Conservation (phyloP, 2,113 vertebrate species). For the Leptocoma aspasia region DNA sequence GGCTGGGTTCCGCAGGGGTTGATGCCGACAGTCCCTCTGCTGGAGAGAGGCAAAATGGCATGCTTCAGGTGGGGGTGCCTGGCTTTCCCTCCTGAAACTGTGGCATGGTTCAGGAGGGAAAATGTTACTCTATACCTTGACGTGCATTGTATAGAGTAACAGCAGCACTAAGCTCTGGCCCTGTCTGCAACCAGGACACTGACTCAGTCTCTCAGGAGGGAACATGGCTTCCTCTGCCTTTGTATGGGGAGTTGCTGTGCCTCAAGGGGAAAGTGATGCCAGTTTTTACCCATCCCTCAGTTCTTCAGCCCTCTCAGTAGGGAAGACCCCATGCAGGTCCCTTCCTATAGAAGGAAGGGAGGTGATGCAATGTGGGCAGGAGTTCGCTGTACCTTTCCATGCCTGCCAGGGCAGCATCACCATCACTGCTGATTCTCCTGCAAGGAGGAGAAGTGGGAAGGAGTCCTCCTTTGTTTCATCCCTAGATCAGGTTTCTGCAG, state of each 20-base stretch:
- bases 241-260: rapidly evolving
- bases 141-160: neutral
- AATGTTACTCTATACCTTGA: neutral
- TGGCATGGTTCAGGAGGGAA: neutral
- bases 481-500: neutral
- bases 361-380: rapidly evolving
- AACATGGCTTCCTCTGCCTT: neutral
- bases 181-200: neutral
- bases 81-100: neutral
- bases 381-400: neutral
- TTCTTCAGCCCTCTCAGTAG: neutral
- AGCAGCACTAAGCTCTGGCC: neutral
- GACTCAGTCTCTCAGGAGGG: neutral
- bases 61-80: rapidly evolving
- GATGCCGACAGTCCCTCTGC: neutral
- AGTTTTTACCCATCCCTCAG: neutral
- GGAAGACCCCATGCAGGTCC: neutral
- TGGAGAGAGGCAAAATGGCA: neutral
- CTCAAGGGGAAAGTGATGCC: rapidly evolving
- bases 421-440: neutral
- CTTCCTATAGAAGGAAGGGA: neutral
- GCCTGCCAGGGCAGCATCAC: neutral
- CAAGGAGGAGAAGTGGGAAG: neutral
- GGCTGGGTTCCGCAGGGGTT: rapidly evolving
- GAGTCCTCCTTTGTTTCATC: neutral